Conservation (phyloP, 2,888 invertebrate species). For the Synergus japonicus region DNA sequence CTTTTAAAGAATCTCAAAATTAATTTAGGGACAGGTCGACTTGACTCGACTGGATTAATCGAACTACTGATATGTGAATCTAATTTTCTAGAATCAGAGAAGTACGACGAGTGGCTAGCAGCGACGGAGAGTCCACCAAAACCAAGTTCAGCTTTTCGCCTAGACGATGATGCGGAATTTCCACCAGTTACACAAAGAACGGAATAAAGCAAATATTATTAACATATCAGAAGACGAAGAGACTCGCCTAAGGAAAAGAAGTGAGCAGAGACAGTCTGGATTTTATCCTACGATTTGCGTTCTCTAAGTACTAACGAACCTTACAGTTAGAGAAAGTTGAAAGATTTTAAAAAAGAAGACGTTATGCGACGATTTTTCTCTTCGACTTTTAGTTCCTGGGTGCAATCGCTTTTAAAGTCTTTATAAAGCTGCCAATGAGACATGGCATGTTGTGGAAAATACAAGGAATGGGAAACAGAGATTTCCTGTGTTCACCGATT, state of each 20-base stretch:
- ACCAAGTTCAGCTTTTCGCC: slow-evolving; percentile 82
- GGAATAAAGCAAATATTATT: slow-evolving; percentile 74
- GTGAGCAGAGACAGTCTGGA: background rate
- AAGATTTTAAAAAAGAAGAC: slow-evolving; percentile 4
- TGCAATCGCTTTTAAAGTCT: slow-evolving; percentile 14
- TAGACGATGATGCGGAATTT: slow-evolving; percentile 90
- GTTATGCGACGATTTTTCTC: slow-evolving; percentile 1
- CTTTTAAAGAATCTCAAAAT: background rate
- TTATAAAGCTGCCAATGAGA: background rate
- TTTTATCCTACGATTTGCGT: background rate
- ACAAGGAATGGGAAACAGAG: slow-evolving; percentile 3
- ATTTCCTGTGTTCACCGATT: slow-evolving; percentile 1
- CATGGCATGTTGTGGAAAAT: slow-evolving; percentile 25
- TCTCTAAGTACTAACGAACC: slow-evolving; percentile 15
- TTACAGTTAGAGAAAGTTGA: slow-evolving; percentile 7
- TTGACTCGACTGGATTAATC: background rate
- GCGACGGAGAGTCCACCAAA: slow-evolving; percentile 85
- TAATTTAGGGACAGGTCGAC: background rate
- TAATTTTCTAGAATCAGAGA: slow-evolving; percentile 83
- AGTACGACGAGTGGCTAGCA: slow-evolving; percentile 85
- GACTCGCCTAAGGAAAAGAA: slow-evolving; percentile 12
- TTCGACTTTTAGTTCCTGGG: slow-evolving; percentile 22
- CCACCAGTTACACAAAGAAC: slow-evolving; percentile 86
- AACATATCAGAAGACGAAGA: slow-evolving; percentile 15
- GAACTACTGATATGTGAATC: slow-evolving; percentile 22